Evolutionary conservation across 2,797 vertebrate species (phyloP).

Genomic region (Poecilia picta): DNA sequence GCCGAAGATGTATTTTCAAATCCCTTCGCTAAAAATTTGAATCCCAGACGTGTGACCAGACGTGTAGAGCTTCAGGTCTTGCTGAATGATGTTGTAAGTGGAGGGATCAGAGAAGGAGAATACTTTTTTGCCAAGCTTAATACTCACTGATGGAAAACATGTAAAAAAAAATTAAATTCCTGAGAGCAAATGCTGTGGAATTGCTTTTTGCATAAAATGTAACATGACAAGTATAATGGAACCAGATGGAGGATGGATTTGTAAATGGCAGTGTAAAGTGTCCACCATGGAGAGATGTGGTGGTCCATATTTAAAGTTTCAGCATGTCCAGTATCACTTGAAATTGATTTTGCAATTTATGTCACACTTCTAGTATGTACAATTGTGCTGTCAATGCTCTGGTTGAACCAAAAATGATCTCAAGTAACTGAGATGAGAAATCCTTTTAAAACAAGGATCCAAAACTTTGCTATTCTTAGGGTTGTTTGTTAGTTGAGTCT

Average conservation of each 20-base stretch:
- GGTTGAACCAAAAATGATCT: not conserved
- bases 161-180: too few relatives aligned
- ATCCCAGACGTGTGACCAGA: too few relatives aligned
- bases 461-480: not conserved
- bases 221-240: too few relatives aligned
- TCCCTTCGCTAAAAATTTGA: too few relatives aligned
- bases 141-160: too few relatives aligned
- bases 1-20: too few relatives aligned
- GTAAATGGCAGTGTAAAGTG: not conserved
- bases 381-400: not conserved
- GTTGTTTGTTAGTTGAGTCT: not conserved
- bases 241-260: too few relatives aligned
- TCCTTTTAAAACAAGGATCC: not conserved
- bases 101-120: too few relatives aligned
- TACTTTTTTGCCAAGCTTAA: too few relatives aligned
- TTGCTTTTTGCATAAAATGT: too few relatives aligned
- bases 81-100: too few relatives aligned
- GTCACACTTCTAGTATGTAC: not conserved
- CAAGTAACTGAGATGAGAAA: not conserved
- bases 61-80: too few relatives aligned
- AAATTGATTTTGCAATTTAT: not conserved
- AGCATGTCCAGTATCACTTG: not conserved
- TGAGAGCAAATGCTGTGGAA: not conserved
- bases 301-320: not conserved
- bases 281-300: not conserved